Conservation (phyloP, 53 echinoderm and acorn worm species). For the Echinarachnius parma region DNA sequence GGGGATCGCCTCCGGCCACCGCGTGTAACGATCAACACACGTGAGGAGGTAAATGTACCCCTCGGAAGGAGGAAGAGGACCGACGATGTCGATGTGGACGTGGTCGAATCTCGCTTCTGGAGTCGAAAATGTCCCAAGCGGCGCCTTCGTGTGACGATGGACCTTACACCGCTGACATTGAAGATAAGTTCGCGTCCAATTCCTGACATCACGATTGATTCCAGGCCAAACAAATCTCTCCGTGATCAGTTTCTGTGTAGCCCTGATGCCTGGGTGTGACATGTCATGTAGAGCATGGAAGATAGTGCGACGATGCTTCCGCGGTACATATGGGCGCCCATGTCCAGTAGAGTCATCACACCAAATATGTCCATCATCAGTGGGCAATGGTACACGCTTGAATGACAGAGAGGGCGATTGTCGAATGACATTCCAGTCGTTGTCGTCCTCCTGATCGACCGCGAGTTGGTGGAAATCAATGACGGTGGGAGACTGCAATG, state of each 20-base stretch:
- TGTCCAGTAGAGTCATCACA: no score
- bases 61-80: slow-evolving; percentile 48
- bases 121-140: slow-evolving; percentile 35
- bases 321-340: no score
- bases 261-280: slow-evolving; percentile 68
- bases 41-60: slow-evolving; percentile 46
- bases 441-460: slow-evolving; percentile 16
- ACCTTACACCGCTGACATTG: slow-evolving; percentile 47
- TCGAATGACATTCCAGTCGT: background rate
- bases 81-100: slow-evolving; percentile 57
- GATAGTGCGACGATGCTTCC: no score
- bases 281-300: slow-evolving; percentile 54
- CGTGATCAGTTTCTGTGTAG: slow-evolving; percentile 51
- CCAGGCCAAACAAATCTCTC: slow-evolving; percentile 63
- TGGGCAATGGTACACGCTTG: slow-evolving; percentile 12
- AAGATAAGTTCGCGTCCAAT: slow-evolving; percentile 53
- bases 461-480: slow-evolving; percentile 20
- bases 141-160: slow-evolving; percentile 49
- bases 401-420: slow-evolving; percentile 38
- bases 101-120: slow-evolving; percentile 48
- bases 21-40: slow-evolving; percentile 35
- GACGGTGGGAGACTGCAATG: slow-evolving; percentile 8
- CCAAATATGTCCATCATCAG: slow-evolving; percentile 22
- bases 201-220: slow-evolving; percentile 56
- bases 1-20: slow-evolving; percentile 55